Evolutionary conservation across 2,113 vertebrate species (phyloP).

Genomic region (Neopipo cinnamomea): DNA sequence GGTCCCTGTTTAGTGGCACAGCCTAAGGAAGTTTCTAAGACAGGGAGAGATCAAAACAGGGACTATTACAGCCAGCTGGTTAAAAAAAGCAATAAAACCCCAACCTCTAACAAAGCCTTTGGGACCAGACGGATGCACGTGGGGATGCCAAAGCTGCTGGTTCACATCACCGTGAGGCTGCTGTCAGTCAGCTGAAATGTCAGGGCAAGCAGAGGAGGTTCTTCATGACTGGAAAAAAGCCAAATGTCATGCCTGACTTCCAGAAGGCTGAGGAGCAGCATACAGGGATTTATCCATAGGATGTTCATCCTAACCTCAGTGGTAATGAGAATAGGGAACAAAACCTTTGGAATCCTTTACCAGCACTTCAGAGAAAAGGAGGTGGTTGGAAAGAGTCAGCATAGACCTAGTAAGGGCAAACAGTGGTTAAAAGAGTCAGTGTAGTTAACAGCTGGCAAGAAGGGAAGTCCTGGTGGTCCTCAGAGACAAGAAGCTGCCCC

Average conservation of each 20-base stretch:
- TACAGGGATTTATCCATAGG: neutral
- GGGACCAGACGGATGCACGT: neutral
- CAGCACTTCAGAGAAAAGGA: neutral
- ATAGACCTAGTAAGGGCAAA: neutral
- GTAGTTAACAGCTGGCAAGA: neutral
- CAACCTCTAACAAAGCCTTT: neutral
- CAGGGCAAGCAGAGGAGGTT: neutral
- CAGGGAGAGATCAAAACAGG: neutral
- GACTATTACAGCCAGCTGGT: neutral
- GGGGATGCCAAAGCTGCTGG: neutral
- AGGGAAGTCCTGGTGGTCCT: neutral
- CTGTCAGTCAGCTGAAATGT: neutral
- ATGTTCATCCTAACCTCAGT: neutral
- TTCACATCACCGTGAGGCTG: neutral
- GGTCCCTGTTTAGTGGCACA: neutral
- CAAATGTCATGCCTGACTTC: neutral
- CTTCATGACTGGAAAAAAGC: neutral
- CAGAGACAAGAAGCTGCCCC: neutral
- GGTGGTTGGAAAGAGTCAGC: neutral
- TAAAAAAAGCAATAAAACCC: accelerated
- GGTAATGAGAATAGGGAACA: neutral
- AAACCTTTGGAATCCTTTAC: neutral
- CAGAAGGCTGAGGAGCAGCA: neutral
- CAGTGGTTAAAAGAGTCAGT: neutral
- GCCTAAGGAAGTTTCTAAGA: neutral